Percentiles rank a stretch among this genome's conserved stretches.
Evolutionary conservation across 2,113 vertebrate genomes (phyloP).

Genomic region (Epinephelus cyanopodus): DNA sequence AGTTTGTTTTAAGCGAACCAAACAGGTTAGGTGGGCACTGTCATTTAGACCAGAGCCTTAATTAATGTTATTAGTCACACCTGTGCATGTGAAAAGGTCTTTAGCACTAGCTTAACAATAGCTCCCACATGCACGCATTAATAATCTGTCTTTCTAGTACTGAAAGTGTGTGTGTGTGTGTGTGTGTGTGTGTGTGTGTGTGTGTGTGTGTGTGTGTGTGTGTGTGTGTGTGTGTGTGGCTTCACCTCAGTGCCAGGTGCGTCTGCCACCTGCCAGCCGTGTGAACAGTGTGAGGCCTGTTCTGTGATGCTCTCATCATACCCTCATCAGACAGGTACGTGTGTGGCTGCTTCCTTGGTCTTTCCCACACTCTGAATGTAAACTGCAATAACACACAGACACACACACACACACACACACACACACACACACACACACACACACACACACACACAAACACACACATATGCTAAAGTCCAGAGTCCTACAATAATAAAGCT

Average conservation of each 20-base stretch:
- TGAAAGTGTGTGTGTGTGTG: not conserved
- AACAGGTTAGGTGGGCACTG: too few relatives aligned
- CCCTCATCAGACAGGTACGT: conserved; percentile 70
- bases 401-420: conserved; percentile 16
- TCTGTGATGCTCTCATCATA: conserved; percentile 79
- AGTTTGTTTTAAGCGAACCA: too few relatives aligned
- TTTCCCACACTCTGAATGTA: conserved; percentile 63
- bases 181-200: not conserved
- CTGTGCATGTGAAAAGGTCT: not conserved
- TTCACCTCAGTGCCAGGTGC: conserved; percentile 59
- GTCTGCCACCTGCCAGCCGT: conserved; percentile 61
- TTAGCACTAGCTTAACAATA: not conserved
- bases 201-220: not conserved
- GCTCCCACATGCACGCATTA: not conserved
- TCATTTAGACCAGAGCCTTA: too few relatives aligned
- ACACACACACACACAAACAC: not conserved
- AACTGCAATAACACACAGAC: conserved; percentile 25
- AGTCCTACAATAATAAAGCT: conserved; percentile 23
- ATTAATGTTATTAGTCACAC: too few relatives aligned
- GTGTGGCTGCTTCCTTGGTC: conserved; percentile 23
- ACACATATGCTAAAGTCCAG: not conserved
- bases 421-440: conserved; percentile 1
- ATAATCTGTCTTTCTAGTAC: not conserved
- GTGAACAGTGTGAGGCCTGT: conserved; percentile 77
- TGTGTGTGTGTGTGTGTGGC: conserved; percentile 16